phyloP scores from a whole-genome alignment of 2,113 vertebrate genomes.

The Nansenia antarctica region DNA sequence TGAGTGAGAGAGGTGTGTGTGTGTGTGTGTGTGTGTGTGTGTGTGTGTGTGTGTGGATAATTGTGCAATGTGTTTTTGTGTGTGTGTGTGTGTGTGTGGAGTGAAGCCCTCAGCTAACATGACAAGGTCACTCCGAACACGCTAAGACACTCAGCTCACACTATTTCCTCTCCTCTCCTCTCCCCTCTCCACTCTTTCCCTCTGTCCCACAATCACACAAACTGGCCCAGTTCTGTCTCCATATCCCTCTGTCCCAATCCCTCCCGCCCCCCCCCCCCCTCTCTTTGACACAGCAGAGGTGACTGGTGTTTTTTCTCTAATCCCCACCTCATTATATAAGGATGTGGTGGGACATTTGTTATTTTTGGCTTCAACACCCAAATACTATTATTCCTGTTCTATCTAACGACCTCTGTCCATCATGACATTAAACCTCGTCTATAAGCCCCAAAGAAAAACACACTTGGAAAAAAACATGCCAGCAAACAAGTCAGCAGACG shows the following conservation, averaged over 20 bases:
- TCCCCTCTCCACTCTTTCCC: slow-evolving; percentile 22
- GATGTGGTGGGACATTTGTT: slow-evolving; percentile 43
- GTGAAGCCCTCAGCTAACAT: not conserved
- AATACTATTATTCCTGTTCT: not conserved
- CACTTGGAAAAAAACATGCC: too few species aligned
- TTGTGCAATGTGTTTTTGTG: not conserved
- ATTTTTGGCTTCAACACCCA: slow-evolving; percentile 1
- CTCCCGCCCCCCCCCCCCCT: not conserved
- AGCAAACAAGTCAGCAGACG: too few species aligned
- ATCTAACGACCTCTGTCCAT: not conserved
- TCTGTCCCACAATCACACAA: slow-evolving; percentile 17
- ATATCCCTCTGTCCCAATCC: slow-evolving; percentile 4
- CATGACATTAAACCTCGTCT: not conserved
- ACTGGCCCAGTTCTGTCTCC: slow-evolving; percentile 27
- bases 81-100: not conserved
- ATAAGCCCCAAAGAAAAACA: too few species aligned
- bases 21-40: not conserved
- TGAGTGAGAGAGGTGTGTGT: not conserved
- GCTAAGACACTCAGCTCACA: not conserved
- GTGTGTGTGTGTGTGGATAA: too few species aligned
- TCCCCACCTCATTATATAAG: slow-evolving; percentile 50
- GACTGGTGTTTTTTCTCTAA: slow-evolving; percentile 43
- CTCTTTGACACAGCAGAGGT: slow-evolving; percentile 33
- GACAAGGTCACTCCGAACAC: not conserved
- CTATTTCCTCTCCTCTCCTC: slow-evolving; percentile 1